Evolutionary conservation across 2,888 invertebrate genomes (phyloP).

Genomic region (Sphaerophoria taeniata): DNA sequence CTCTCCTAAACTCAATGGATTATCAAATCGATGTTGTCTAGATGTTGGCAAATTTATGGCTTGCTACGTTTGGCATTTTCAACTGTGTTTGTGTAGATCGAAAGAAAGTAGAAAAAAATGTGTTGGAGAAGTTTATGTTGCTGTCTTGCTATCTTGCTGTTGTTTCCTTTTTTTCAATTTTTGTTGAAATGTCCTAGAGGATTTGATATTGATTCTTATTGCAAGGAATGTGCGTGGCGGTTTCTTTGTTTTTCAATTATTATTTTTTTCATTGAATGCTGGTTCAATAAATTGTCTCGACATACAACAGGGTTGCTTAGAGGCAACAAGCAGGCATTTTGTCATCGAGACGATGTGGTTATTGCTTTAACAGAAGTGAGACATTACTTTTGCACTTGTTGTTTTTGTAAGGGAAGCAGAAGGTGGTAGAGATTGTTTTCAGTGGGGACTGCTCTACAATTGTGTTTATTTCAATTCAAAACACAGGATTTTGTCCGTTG

Average conservation of each 20-base stretch:
- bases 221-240: background rate
- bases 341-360: background rate
- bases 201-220: conserved; percentile 3
- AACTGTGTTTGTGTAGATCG: background rate
- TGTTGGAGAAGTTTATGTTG: background rate
- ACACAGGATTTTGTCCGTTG: too few relatives aligned
- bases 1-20: conserved; percentile 39
- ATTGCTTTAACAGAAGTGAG: background rate
- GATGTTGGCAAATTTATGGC: conserved; percentile 54
- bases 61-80: conserved; percentile 27
- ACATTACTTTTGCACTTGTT: background rate
- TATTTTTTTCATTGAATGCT: background rate
- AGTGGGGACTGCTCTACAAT: too few relatives aligned
- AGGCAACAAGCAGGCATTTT: background rate
- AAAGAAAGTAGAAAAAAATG: background rate
- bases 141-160: background rate
- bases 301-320: background rate
- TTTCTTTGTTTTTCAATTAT: background rate
- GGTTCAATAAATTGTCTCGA: background rate
- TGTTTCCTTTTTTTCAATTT: background rate
- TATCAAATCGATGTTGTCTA: conserved; percentile 52
- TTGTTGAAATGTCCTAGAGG: background rate
- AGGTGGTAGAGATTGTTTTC: too few relatives aligned
- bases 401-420: background rate
- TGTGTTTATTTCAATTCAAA: too few relatives aligned